Evolutionary conservation across 2,113 vertebrate species (phyloP), one percentile per base, ranked within the genome.

Genomic region (Puffinus mauretanicus): DNA sequence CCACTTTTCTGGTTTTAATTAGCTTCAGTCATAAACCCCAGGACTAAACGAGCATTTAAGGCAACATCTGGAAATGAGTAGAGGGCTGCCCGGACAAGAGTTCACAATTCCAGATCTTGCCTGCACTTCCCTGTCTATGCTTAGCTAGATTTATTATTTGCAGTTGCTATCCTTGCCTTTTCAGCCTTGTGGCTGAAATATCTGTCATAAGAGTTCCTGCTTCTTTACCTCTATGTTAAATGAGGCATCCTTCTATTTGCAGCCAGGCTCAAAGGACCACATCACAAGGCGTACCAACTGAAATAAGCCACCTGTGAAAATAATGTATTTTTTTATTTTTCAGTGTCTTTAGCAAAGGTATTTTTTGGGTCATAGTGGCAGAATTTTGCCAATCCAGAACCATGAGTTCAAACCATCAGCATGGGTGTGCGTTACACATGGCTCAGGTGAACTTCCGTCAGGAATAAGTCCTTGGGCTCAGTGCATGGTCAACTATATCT

Each of bases 401-500:
- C 6, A 9, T 9, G 47, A 51, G n/a, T 58, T 86, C 25, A 64
- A 51, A 6, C 52, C n/a, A 24, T 46, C 38, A 55, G 9, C 4
- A 0, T 30, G 51, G 18, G 3, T 1, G 1, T 69, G 66, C 19
- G 29, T 86, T 42, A 73, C 2, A 11, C 3, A 3, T 3, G 46
- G 25, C 55, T 75, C 16, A 46, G 58, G 34, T 72, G 64, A 77
- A 52, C 49, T 44, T 79, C 52, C 51, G 81, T 62, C 16, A 22
- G 62, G 21, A 21, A 19, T 14, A 58, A 44, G n/a, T 67, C 42
- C 16, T 84, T 71, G 38, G 34, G 34, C 29, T 80, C 25, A 16
- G 7, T 27, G 25, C 7, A 6, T 40, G 54, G 49, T 17, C 72
- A 88, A 51, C 58, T 44, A 32, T 19, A 42, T 65, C 58, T 73